Conservation (phyloP, 2,888 invertebrate species). For the Chloroclysta siterata region DNA sequence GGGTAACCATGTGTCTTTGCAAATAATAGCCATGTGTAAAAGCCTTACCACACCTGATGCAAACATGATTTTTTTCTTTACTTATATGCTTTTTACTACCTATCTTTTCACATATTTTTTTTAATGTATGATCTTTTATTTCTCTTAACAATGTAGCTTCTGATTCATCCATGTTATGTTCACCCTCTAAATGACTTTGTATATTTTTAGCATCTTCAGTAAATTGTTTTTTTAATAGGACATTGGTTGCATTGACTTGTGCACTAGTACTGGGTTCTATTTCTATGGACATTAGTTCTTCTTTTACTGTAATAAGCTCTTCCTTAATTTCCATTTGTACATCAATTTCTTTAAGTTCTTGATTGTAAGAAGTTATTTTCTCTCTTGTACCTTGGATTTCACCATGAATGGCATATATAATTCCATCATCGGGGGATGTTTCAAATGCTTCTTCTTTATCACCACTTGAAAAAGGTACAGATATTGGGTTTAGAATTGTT, state of each 20-base stretch:
- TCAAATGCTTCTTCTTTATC: background rate
- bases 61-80: constrained; percentile 2
- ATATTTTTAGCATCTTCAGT: background rate
- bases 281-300: constrained; percentile 2
- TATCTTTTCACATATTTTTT: background rate
- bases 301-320: constrained; percentile 8
- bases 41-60: constrained; percentile 6
- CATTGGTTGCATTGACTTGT: background rate
- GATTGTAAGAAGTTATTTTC: background rate
- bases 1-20: constrained; percentile 10
- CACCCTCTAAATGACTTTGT: background rate
- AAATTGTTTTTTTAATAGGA: background rate
- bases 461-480: background rate
- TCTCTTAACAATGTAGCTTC: background rate
- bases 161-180: background rate
- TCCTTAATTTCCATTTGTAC: constrained; percentile 4
- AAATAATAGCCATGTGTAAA: constrained; percentile 13
- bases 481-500: constrained; percentile 7
- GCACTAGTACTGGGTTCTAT: background rate
- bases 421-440: background rate
- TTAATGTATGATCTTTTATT: background rate
- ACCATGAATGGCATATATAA: background rate
- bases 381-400: background rate
- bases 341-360: constrained; percentile 9
- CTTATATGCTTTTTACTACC: background rate